Evolutionary conservation across 2,113 vertebrate genomes (phyloP).

Genomic region (Grus americana): DNA sequence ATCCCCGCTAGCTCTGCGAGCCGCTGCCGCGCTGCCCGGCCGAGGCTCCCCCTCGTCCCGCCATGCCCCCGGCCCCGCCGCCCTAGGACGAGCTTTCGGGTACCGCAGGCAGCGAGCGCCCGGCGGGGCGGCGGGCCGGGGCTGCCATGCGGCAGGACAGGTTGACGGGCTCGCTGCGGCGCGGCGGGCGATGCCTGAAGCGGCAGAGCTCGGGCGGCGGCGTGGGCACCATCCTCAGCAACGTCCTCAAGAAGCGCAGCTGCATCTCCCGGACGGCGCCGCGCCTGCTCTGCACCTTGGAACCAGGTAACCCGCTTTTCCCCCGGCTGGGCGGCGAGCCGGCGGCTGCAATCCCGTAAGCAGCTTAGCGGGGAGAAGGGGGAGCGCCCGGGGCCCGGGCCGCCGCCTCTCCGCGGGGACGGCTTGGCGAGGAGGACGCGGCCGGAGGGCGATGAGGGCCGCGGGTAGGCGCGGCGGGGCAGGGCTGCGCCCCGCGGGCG

Average conservation of each 20-base stretch:
- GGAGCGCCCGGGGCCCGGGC: background rate
- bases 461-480: background rate
- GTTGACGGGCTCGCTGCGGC: slow-evolving; percentile 78
- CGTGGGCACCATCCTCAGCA: slow-evolving; percentile 93
- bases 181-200: slow-evolving; percentile 82
- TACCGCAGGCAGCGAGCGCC: background rate
- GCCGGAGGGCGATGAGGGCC: background rate
- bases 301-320: slow-evolving; percentile 84
- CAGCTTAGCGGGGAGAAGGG: background rate
- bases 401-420: background rate
- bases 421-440: background rate
- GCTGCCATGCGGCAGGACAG: slow-evolving; percentile 88
- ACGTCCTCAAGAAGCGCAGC: slow-evolving; percentile 93
- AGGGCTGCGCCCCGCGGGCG: background rate
- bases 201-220: slow-evolving; percentile 83
- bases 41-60: background rate
- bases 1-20: background rate
- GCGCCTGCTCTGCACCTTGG: slow-evolving; percentile 93
- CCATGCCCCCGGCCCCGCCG: background rate
- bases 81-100: background rate
- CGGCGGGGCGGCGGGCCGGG: background rate
- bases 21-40: background rate
- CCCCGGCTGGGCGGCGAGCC: background rate
- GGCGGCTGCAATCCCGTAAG: background rate
- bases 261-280: slow-evolving; percentile 94